These are phyloP conservation scores for Pachypanchax playfairii DNA, from an alignment of 2,113 vertebrate species.

Conservation along the genomic window DNA sequence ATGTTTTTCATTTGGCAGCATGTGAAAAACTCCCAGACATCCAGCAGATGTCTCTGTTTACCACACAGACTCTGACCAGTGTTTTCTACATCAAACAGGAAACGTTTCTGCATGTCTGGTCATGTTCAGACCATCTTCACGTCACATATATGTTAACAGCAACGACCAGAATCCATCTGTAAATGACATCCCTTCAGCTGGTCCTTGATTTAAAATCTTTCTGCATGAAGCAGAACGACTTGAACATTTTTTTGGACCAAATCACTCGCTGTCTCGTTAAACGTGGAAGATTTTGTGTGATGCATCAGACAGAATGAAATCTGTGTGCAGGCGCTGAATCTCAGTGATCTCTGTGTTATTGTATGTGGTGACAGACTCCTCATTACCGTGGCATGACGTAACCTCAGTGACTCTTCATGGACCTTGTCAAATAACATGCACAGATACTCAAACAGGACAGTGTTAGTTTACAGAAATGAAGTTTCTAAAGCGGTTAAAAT, in stretches of 20 bases:
- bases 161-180: conserved; percentile 33
- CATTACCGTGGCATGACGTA: not conserved
- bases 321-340: too few species aligned
- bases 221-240: too few species aligned
- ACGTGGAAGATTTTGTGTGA: too few species aligned
- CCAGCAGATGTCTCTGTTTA: too few species aligned
- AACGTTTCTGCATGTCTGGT: not conserved
- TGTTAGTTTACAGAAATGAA: conserved; percentile 51
- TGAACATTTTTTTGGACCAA: too few species aligned
- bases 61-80: too few species aligned
- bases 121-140: not conserved
- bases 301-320: too few species aligned
- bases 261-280: too few species aligned
- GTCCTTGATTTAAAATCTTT: not conserved
- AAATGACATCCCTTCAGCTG: conserved; percentile 34
- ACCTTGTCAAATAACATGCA: conserved; percentile 41
- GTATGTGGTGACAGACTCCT: conserved; percentile 15
- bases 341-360: conserved; percentile 10
- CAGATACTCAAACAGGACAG: conserved; percentile 22
- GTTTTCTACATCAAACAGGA: too few species aligned
- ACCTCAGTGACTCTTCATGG: conserved; percentile 11
- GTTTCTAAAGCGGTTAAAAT: not conserved
- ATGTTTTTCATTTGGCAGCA: too few species aligned
- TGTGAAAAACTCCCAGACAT: too few species aligned
- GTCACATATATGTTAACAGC: not conserved